These are phyloP conservation scores for Linurgus olivaceus DNA, from an alignment of 2,797 vertebrate genomes.

Conservation along the genomic window DNA sequence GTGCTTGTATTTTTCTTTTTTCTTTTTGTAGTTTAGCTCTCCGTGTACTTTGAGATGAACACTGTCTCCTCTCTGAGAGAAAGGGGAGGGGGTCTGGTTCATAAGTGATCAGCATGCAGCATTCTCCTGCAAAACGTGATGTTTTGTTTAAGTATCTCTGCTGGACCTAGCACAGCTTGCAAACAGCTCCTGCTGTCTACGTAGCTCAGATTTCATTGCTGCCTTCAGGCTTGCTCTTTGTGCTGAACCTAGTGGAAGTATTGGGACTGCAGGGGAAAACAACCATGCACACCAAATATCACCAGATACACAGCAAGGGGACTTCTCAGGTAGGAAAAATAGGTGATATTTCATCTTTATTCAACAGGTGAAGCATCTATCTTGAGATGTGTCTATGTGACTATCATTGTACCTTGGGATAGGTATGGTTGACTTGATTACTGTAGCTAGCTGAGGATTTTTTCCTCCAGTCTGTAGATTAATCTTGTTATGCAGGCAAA, in stretches of 20 bases:
- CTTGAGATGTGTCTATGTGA: background rate
- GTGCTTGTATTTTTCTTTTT: background rate
- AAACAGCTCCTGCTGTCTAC: conserved; percentile 43
- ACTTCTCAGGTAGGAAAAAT: background rate
- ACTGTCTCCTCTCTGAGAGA: background rate
- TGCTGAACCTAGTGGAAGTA: background rate
- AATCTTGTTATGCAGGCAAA: background rate
- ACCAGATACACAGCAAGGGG: background rate
- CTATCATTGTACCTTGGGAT: background rate
- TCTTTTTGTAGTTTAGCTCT: background rate
- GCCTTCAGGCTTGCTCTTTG: conserved; percentile 1
- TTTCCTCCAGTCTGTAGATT: background rate
- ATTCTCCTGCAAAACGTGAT: conserved; percentile 40
- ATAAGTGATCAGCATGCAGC: conserved; percentile 17
- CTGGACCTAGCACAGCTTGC: conserved; percentile 63
- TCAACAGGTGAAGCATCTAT: background rate
- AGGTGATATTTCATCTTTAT: background rate
- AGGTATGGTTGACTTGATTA: background rate
- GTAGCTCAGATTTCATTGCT: conserved; percentile 49
- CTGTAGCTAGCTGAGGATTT: rapidly evolving
- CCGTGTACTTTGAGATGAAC: background rate
- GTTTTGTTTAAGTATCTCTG: conserved; percentile 59
- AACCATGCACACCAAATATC: background rate
- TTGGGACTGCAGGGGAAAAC: background rate
- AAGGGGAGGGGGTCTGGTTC: background rate